A percentile compares a stretch with the other conserved stretches of the same genome.
Conservation (phyloP, 1,140 invertebrate species). For the Microplitis mediator region DNA sequence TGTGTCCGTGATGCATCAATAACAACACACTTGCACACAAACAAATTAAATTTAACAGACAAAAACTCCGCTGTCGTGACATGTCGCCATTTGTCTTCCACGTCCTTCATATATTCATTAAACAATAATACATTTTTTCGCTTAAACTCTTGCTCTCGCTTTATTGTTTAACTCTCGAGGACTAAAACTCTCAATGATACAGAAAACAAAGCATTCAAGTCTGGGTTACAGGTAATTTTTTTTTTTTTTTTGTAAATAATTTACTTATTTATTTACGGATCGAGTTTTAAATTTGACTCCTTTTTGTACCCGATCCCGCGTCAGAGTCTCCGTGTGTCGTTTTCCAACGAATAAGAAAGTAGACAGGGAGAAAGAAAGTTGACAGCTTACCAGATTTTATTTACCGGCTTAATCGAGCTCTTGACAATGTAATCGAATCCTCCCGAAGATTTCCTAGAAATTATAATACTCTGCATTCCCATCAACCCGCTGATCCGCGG, state of each 20-base stretch:
- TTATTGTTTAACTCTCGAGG: too few species aligned
- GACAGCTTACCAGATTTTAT: constrained; percentile 32
- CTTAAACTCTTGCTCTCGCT: too few species aligned
- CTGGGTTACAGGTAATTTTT: too few species aligned
- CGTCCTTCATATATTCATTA: constrained; percentile 16
- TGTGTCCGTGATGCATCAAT: background rate
- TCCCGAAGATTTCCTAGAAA: background rate
- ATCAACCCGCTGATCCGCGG: background rate
- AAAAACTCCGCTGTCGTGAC: constrained; percentile 10
- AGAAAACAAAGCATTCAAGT: too few species aligned
- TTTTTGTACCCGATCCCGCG: background rate
- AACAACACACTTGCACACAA: too few species aligned
- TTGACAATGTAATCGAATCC: constrained; percentile 41
- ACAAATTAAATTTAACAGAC: too few species aligned
- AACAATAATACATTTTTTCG: background rate
- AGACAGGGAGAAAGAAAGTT: constrained; percentile 13
- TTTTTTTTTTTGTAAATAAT: too few species aligned
- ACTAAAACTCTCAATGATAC: too few species aligned
- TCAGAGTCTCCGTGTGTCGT: background rate
- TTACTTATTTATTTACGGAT: too few species aligned
- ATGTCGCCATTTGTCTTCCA: constrained; percentile 13
- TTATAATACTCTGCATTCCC: too few species aligned
- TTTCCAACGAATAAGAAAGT: background rate
- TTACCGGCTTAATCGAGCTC: constrained; percentile 31
- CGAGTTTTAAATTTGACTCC: too few species aligned